phyloP scores from a whole-genome alignment of 64 coral and sea anemone genomes.

The Dendrophyllia cribrosa region DNA sequence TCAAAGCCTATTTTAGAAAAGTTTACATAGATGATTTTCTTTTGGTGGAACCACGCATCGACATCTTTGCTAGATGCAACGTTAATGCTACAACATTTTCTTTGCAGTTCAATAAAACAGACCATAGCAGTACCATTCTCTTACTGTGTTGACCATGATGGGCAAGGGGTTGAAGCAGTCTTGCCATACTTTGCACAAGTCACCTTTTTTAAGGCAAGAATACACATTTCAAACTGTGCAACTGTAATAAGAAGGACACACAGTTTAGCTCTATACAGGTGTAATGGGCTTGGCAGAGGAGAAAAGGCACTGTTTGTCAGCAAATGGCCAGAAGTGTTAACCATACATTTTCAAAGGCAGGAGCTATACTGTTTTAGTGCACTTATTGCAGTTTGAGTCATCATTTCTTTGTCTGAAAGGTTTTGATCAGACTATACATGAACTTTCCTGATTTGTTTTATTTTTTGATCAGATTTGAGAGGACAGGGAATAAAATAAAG shows the following conservation, averaged over 20 bases:
- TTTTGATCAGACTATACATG: too few relatives aligned
- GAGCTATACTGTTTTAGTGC: too few relatives aligned
- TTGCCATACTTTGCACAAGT: slow-evolving; percentile 8
- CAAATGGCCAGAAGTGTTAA: neutral
- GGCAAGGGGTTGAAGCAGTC: neutral
- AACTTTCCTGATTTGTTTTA: too few relatives aligned
- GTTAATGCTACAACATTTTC: slow-evolving; percentile 3
- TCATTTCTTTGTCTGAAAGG: too few relatives aligned
- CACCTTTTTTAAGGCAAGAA: neutral
- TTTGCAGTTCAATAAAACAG: slow-evolving; percentile 10
- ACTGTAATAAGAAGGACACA: neutral
- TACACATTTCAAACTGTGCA: neutral
- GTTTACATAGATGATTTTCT: neutral
- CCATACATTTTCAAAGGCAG: too few relatives aligned
- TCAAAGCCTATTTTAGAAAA: neutral
- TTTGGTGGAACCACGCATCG: slow-evolving; percentile 25
- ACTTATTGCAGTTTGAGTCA: too few relatives aligned
- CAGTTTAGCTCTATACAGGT: neutral
- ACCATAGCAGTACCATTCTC: neutral
- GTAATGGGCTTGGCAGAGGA: too few relatives aligned
- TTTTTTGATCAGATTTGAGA: too few relatives aligned
- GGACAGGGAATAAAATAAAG: too few relatives aligned
- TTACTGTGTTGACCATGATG: slow-evolving; percentile 28
- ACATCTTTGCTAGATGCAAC: slow-evolving; percentile 36
- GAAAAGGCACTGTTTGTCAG: neutral